A percentile compares a stretch with the other conserved stretches of the same genome.
phyloP scores from a whole-genome alignment of 53 echinoderm and acorn worm genomes.

The Hippasteria phrygiana region DNA sequence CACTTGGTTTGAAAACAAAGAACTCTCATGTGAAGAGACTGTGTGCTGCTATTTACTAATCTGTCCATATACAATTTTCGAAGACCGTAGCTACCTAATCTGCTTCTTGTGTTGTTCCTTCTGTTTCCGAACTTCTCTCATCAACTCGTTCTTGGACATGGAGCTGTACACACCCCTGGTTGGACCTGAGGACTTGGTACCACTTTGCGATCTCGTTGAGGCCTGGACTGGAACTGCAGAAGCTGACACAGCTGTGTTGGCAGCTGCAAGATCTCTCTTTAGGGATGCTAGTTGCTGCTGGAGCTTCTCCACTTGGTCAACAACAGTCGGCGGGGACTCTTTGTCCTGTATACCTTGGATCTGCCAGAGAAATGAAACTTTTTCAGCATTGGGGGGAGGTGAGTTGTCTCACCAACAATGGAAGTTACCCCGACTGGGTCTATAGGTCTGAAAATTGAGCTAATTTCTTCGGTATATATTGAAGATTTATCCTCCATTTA shows the following conservation, averaged over 20 bases:
- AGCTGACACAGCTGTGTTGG: neutral
- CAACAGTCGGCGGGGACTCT: slow-evolving; percentile 4
- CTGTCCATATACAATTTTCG: too few relatives aligned
- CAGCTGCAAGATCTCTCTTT: slow-evolving; percentile 48
- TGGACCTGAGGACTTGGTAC: slow-evolving; percentile 20
- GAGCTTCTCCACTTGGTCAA: slow-evolving; percentile 57
- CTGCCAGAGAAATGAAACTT: slow-evolving; percentile 3
- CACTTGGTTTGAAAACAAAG: too few relatives aligned
- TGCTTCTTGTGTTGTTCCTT: slow-evolving; percentile 80
- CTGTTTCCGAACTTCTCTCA: slow-evolving; percentile 73
- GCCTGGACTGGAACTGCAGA: neutral
- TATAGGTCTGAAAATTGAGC: too few relatives aligned
- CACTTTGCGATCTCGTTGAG: slow-evolving; percentile 3
- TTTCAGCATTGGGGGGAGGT: neutral
- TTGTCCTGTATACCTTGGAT: slow-evolving; percentile 33
- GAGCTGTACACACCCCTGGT: slow-evolving; percentile 55
- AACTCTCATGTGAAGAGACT: too few relatives aligned
- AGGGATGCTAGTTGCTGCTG: slow-evolving; percentile 63
- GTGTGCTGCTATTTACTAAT: too few relatives aligned
- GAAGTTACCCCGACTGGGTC: too few relatives aligned
- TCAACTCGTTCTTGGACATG: slow-evolving; percentile 67
- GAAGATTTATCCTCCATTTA: too few relatives aligned
- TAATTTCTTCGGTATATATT: too few relatives aligned
- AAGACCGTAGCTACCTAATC: slow-evolving; percentile 68
- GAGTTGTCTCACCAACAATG: too few relatives aligned